Percentiles rank a stretch among this genome's conserved stretches.
Conservation (phyloP, 2,113 vertebrate species). For the Gymnarchus niloticus region DNA sequence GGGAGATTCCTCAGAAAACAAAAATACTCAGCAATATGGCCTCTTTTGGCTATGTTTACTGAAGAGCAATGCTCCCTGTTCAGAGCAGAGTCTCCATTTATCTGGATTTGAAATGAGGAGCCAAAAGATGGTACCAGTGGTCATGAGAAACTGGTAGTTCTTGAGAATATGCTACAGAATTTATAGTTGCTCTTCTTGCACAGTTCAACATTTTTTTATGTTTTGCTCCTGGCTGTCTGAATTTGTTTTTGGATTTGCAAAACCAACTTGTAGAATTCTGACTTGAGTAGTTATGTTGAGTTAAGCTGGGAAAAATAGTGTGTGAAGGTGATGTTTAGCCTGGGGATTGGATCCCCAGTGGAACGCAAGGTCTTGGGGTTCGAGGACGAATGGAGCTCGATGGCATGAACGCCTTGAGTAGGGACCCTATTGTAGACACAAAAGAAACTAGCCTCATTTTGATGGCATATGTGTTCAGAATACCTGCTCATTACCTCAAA, state of each 20-base stretch:
- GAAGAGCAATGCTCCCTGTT: not conserved
- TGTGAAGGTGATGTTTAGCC: not conserved
- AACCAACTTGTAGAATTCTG: not conserved
- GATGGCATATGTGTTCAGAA: not conserved
- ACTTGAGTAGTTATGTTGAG: not conserved
- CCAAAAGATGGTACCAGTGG: not conserved
- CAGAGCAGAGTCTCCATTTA: too few relatives aligned
- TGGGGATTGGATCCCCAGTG: not conserved
- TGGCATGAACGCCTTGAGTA: not conserved
- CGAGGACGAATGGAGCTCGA: not conserved
- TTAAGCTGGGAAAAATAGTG: not conserved
- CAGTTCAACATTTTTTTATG: not conserved
- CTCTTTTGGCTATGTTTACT: not conserved
- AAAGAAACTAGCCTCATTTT: not conserved
- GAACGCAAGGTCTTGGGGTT: not conserved
- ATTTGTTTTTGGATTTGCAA: not conserved
- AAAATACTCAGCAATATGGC: not conserved
- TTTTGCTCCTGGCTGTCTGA: not conserved
- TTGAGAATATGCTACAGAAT: too few relatives aligned
- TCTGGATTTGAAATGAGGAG: not conserved
- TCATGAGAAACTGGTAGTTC: not conserved
- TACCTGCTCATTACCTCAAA: not conserved
- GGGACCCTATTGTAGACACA: not conserved
- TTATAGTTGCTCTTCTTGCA: too few relatives aligned
- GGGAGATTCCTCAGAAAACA: not conserved